phyloP scores from a whole-genome alignment of 2,797 vertebrate species.

The Lacerta agilis region DNA sequence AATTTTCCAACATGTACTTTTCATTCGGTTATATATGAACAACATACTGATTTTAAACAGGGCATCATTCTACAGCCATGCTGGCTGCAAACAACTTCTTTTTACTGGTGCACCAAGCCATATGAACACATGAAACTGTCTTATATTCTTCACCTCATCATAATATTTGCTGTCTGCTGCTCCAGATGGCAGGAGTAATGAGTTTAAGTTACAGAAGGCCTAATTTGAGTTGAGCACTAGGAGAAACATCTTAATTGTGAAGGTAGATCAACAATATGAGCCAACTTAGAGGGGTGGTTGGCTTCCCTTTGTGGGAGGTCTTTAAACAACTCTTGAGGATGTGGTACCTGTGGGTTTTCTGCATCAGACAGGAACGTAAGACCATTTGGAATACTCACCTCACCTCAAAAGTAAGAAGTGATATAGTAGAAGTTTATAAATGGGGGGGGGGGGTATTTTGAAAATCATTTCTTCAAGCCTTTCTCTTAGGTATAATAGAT shows the following conservation, averaged over 20 bases:
- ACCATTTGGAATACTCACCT: too few species aligned
- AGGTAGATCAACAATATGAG: not conserved
- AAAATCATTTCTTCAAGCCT: too few species aligned
- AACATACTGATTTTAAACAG: not conserved
- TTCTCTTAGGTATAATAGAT: too few species aligned
- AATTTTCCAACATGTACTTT: slow-evolving; percentile 7
- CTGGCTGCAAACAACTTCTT: not conserved
- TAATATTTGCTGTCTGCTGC: not conserved
- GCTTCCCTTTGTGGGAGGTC: too few species aligned
- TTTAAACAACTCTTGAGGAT: too few species aligned
- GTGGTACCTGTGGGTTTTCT: too few species aligned
- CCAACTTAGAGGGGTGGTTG: not conserved
- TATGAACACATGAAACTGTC: not conserved
- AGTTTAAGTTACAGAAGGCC: not conserved
- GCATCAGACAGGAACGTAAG: too few species aligned
- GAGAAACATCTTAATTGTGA: not conserved
- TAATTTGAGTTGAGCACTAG: not conserved
- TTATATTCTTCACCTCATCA: not conserved
- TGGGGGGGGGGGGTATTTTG: too few species aligned
- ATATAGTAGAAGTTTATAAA: too few species aligned
- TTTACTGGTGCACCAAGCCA: not conserved
- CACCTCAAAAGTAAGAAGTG: too few species aligned
- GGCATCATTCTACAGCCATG: not conserved
- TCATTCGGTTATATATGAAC: slow-evolving; percentile 12
- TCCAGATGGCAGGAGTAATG: not conserved